Evolutionary conservation across 2,888 invertebrate genomes (phyloP), one percentile per base, ranked within the genome.

Genomic region (Argyra leucocephala): DNA sequence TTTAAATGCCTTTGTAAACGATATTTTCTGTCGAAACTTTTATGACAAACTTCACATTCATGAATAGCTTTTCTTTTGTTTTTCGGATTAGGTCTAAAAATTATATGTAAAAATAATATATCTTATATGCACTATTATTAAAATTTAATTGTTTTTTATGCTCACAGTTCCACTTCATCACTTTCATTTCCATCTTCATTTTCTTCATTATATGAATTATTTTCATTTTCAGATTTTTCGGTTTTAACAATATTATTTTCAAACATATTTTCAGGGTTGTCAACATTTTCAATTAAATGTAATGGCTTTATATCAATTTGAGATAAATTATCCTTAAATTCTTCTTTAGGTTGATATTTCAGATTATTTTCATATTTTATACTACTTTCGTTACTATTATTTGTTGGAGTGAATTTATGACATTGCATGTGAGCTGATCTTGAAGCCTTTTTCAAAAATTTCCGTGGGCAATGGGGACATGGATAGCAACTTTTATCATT

Each of bases 401-500:
- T 31, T 24, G 63, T 24, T 63, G 26, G 5, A 24, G n/a, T n/a
- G n/a, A 57, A 5, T 57, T 57, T 57, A 31, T 15, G 21, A 48
- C 48, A 12, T 48, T 48, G 48, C 71, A 79, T 76, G 70, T 83
- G 83, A 21, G 79, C 76, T 5, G 82, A 79, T 0, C 86, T 74
- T 3, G 84, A 82, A 62, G 82, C 80, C 61, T 79, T 77, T 70
- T 83, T 84, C 5, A 73, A 76, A 72, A 84, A 86, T 24, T 76
- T 77, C 70, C 81, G 78, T n/a, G 79, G 75, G 73, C 86, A 86
- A 61, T 83, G 76, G 1, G 79, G 71, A 73, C 86, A 86, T 71
- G 78, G 77, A 66, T 76, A 78, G 26, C 23, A 61, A 23, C 31
- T 10, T 63, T 36, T 37, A 60, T 18, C 22, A 31, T 26, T 21